These are phyloP conservation scores for Brassicogethes aeneus DNA, from an alignment of 2,888 invertebrate species.

Conservation along the genomic window DNA sequence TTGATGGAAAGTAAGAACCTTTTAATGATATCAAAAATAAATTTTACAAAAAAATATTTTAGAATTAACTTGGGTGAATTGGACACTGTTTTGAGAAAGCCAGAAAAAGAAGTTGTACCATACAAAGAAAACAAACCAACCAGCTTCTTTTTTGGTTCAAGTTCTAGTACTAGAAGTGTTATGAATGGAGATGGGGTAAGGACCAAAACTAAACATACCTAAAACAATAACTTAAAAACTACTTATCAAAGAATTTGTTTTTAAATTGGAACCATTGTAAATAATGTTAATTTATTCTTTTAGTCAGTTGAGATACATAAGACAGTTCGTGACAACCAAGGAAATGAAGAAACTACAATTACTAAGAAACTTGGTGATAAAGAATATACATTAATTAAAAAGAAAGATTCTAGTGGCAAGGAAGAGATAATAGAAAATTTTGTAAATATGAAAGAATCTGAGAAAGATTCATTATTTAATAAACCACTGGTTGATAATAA, in stretches of 20 bases:
- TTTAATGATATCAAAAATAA: background rate
- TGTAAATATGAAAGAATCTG: slow-evolving; percentile 32
- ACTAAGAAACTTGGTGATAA: slow-evolving; percentile 36
- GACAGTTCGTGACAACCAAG: slow-evolving; percentile 47
- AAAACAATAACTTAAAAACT: no score
- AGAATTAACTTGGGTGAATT: slow-evolving; percentile 26
- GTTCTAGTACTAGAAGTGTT: slow-evolving; percentile 46
- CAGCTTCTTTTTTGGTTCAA: slow-evolving; percentile 41
- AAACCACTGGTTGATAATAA: no score
- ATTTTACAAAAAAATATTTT: slow-evolving; percentile 9
- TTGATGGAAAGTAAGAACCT: slow-evolving; percentile 20
- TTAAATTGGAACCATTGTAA: background rate
- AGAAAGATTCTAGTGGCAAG: slow-evolving; percentile 37
- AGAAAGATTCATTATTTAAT: slow-evolving; percentile 23
- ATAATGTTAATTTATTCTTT: slow-evolving; percentile 15
- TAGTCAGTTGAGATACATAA: slow-evolving; percentile 47
- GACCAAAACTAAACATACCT: no score
- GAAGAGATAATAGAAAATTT: slow-evolving; percentile 32
- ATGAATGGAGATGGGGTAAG: slow-evolving; percentile 48
- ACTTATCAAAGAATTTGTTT: slow-evolving; percentile 4
- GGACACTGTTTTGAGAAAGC: slow-evolving; percentile 22
- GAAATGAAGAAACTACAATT: slow-evolving; percentile 51
- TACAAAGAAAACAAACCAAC: slow-evolving; percentile 12
- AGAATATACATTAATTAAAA: slow-evolving; percentile 40
- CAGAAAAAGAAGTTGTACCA: slow-evolving; percentile 20